Conservation (phyloP, 2,113 vertebrate species). For the Turnix velox region DNA sequence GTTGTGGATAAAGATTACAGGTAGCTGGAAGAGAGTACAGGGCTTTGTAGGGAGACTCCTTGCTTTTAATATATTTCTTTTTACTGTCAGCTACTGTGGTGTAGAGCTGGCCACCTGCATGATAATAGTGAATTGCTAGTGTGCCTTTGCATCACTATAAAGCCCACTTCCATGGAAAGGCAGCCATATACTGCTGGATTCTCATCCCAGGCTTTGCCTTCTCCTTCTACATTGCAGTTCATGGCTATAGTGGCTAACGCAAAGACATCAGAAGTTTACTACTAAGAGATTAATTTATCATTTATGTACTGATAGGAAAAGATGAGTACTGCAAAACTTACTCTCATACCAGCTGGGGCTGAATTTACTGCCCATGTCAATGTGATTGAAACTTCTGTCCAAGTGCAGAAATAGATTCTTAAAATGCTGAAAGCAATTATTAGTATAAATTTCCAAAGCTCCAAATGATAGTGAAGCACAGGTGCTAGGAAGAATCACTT, state of each 20-base stretch:
- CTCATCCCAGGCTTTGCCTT: neutral
- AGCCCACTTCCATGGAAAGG: neutral
- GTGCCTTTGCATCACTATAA: neutral
- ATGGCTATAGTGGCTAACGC: neutral
- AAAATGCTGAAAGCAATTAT: neutral
- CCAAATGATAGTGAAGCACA: neutral
- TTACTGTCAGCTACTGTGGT: neutral
- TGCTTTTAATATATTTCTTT: neutral
- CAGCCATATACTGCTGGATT: neutral
- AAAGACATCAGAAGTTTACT: neutral
- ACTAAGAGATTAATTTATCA: neutral
- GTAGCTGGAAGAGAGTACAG: accelerated
- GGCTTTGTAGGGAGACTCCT: neutral
- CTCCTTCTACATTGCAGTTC: neutral
- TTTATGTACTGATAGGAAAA: neutral
- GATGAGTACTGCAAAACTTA: neutral
- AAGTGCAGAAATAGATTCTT: accelerated
- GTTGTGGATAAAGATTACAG: neutral
- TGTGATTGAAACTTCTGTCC: neutral
- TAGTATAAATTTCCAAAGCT: neutral
- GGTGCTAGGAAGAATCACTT: neutral
- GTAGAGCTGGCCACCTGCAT: neutral
- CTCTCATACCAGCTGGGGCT: neutral
- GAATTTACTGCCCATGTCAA: neutral
- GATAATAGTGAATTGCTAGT: neutral